Base-by-base conservation (phyloP, 1,140 invertebrate species). In the Drosophila ohnishii region DNA sequence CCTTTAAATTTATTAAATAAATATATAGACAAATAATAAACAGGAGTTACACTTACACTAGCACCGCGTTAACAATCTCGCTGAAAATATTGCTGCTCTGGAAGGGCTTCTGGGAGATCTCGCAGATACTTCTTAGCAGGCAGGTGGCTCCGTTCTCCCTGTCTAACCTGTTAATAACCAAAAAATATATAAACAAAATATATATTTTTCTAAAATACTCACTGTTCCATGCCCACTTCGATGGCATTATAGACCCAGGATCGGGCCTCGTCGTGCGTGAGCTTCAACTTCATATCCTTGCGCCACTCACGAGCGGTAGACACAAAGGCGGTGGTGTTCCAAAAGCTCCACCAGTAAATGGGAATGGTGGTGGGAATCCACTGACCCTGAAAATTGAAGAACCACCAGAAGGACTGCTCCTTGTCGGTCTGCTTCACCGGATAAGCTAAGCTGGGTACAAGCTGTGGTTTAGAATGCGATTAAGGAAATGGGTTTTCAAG, bases 261-360 rank as follows among this genome's bases (percentile, higher is more conserved):
- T 9, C 83, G 63, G 0, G 79, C 55, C 40, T 87, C 79, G 51
- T 87, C 83, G 9, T 74, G 62, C 11, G 51, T 30, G 0, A 87
- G 35, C 7, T 77, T 87, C 0, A 40, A n/a, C 28, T 88, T 59
- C 64, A 87, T 57, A 2, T 73, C 84, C 47, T 78, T 84, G 47
- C 83, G 87, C 44, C 77, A 53, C 45, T 81, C 79, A 8, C 89
- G 85, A 6, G 88, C 89, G 1, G 80, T 88, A 25, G 79, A 83
- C 9, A 87, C 89, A 59, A 90, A 90, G 19, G 80, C 28, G 0
- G 75, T 70, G 28, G 90, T 87, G 39, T 91, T 91, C 78, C 80
- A 91, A 14, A 85, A 88, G n/a, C 89, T 90, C 90, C 90, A 91
- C 86, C 86, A 91, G 28, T 86, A 91, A 2, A 91, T 11, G 0